These are phyloP conservation scores for Channallabes apus DNA, from an alignment of 2,797 vertebrate genomes.

Conservation along the genomic window DNA sequence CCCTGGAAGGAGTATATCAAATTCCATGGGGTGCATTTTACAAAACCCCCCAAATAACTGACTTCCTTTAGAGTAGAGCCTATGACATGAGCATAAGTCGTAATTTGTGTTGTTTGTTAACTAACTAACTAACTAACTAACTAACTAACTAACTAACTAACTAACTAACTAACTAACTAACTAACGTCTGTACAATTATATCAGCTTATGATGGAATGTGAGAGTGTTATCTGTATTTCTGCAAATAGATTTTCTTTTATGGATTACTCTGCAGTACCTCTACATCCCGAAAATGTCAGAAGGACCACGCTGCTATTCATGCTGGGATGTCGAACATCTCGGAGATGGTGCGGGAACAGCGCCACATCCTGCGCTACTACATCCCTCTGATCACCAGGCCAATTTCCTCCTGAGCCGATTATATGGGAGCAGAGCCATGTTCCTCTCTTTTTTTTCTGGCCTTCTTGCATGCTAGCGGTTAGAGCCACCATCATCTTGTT, in stretches of 20 bases:
- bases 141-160: no score
- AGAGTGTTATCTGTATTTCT: not conserved
- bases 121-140: no score
- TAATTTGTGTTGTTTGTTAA: not conserved
- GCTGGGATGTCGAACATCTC: constrained; percentile 72
- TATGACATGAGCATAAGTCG: no score
- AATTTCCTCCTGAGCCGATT: constrained; percentile 84
- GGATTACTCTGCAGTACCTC: constrained; percentile 78
- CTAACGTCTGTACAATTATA: not conserved
- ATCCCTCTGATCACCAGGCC: constrained; percentile 84
- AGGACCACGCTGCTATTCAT: constrained; percentile 82
- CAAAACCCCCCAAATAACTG: no score
- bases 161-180: no score
- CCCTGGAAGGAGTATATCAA: no score
- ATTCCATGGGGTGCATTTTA: no score
- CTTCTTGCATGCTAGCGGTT: constrained; percentile 86
- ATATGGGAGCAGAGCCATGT: constrained; percentile 81
- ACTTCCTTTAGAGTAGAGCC: no score
- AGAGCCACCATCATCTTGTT: constrained; percentile 86
- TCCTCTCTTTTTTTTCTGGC: constrained; percentile 87
- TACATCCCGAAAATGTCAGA: constrained; percentile 90
- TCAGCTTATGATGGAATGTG: not conserved
- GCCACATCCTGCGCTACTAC: constrained; percentile 85
- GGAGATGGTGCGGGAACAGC: constrained; percentile 73
- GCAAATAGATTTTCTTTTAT: not conserved